Percentiles rank a stretch among this genome's conserved stretches.
These are phyloP conservation scores for Sphaeramia orbicularis DNA, from an alignment of 2,797 vertebrate species.

Conservation along the genomic window DNA sequence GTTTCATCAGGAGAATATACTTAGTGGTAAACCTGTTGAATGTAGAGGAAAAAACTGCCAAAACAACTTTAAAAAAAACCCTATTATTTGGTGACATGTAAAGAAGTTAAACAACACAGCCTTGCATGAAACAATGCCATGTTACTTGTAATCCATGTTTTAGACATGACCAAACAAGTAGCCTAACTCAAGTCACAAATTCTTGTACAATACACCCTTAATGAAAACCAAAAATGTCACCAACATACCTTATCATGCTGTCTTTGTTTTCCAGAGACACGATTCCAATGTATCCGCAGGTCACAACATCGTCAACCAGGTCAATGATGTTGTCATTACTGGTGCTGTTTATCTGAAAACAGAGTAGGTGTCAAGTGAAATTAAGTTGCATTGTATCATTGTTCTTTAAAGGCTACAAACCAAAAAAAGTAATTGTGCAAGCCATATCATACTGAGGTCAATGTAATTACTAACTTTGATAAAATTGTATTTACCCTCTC, in stretches of 20 bases:
- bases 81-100: not conserved
- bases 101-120: too few relatives aligned
- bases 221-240: slow-evolving; percentile 4
- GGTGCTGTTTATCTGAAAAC: not conserved
- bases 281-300: not conserved
- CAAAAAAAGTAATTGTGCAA: slow-evolving; percentile 4
- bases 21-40: not conserved
- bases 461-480: not conserved
- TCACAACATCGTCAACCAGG: not conserved
- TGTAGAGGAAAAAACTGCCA: too few relatives aligned
- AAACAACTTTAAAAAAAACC: too few relatives aligned
- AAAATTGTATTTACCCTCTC: too few relatives aligned
- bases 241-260: slow-evolving; percentile 13
- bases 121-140: not conserved
- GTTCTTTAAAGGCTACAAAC: not conserved
- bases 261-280: not conserved
- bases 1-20: slow-evolving; percentile 1
- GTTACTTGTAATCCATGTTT: too few relatives aligned
- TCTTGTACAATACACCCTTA: slow-evolving; percentile 1
- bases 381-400: not conserved
- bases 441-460: slow-evolving; percentile 1
- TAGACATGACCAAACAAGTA: too few relatives aligned
- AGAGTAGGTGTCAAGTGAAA: not conserved
- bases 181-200: too few relatives aligned
- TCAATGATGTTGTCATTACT: not conserved